These are phyloP conservation scores for Delphinus delphis DNA, from an alignment of 2,113 vertebrate species.

Conservation along the genomic window DNA sequence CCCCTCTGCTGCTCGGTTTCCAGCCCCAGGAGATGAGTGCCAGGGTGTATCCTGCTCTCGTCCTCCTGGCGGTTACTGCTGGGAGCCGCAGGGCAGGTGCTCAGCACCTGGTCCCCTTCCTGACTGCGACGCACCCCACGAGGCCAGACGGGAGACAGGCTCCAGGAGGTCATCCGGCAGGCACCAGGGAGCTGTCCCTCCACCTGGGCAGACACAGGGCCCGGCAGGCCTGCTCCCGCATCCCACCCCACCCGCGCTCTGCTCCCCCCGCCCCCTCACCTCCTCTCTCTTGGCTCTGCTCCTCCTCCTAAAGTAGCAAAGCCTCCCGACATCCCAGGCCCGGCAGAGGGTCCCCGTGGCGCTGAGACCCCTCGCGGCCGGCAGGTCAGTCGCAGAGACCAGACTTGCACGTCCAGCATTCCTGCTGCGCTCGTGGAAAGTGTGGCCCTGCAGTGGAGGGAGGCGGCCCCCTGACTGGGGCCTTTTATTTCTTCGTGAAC, in stretches of 20 bases:
- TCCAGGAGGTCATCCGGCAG: neutral
- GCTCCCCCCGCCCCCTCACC: neutral
- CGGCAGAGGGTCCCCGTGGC: too few species aligned
- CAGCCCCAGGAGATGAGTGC: rapidly evolving
- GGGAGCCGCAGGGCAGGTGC: neutral
- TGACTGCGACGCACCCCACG: rapidly evolving
- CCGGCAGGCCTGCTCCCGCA: too few species aligned
- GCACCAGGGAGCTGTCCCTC: neutral
- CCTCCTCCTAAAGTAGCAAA: neutral
- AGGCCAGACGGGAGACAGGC: neutral
- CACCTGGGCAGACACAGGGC: neutral
- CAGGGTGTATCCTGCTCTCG: too few species aligned
- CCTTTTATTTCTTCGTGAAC: neutral
- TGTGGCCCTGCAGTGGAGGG: neutral
- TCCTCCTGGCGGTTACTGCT: neutral
- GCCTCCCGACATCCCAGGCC: neutral
- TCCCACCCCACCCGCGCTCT: neutral
- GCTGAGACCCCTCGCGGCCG: rapidly evolving
- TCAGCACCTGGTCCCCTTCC: rapidly evolving
- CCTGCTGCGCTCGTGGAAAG: rapidly evolving
- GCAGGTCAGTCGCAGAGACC: neutral
- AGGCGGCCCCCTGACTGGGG: neutral
- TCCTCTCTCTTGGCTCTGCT: neutral
- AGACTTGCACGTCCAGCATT: neutral
- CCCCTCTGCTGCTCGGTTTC: neutral